phyloP scores from a whole-genome alignment of 1,140 invertebrate genomes.

The Venustaconcha ellipsiformis region DNA sequence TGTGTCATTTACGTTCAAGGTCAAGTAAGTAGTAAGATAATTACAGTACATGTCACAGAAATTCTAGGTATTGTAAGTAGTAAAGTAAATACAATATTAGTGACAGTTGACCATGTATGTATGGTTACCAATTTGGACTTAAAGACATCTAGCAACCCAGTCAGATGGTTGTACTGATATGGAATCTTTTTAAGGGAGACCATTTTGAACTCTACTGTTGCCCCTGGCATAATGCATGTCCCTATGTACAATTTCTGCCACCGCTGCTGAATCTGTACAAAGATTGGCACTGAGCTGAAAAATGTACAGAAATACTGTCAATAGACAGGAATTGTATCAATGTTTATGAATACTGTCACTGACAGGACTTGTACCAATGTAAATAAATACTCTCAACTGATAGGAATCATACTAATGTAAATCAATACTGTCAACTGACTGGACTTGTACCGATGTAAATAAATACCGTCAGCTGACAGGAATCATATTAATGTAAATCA shows the following conservation, averaged over 20 bases:
- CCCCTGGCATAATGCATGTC: conserved; percentile 79
- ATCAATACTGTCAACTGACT: neutral
- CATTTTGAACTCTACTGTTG: conserved; percentile 87
- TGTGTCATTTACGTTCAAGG: too few species aligned
- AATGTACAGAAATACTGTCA: neutral
- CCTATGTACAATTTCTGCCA: conserved; percentile 79
- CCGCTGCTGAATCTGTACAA: conserved; percentile 88
- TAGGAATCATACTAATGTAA: neutral
- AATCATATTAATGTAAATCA: too few species aligned
- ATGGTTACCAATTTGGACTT: conserved; percentile 68
- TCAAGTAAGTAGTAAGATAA: too few species aligned
- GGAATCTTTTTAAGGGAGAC: conserved; percentile 86
- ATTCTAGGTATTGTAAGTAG: too few species aligned
- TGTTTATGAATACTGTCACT: conserved; percentile 1
- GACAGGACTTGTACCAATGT: neutral
- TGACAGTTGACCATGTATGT: too few species aligned
- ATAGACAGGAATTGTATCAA: neutral
- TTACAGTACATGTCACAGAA: too few species aligned
- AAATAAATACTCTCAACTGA: neutral
- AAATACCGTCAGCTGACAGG: neutral
- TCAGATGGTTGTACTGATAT: conserved; percentile 84
- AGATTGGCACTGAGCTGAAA: conserved; percentile 83
- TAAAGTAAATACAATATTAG: too few species aligned
- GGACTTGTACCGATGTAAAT: neutral
- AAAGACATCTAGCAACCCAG: conserved; percentile 73